Conservation (phyloP, 2,113 vertebrate genomes). For the Bucco capensis region DNA sequence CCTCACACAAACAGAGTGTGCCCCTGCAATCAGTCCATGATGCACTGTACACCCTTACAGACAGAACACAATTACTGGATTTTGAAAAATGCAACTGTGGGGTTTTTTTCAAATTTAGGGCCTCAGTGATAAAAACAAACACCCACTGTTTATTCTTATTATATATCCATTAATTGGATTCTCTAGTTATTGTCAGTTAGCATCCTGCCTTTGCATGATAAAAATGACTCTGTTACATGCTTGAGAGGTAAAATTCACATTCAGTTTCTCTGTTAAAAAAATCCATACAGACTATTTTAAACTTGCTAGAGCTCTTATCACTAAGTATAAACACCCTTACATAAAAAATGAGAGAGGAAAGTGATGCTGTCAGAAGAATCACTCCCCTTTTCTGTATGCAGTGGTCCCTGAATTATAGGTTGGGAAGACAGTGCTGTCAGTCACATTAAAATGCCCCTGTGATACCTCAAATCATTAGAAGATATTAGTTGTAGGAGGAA, state of each 20-base stretch:
- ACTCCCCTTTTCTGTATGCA: not conserved
- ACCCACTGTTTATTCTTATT: conserved; percentile 26
- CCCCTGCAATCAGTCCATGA: not conserved
- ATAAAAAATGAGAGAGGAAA: not conserved
- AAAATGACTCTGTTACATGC: conserved; percentile 30
- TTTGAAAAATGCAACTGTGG: not conserved
- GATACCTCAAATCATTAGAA: not conserved
- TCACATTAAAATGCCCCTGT: not conserved
- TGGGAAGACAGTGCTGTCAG: not conserved
- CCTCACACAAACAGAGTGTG: not conserved
- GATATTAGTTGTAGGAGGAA: not conserved
- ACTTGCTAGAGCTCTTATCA: not conserved
- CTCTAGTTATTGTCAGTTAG: conserved; percentile 41
- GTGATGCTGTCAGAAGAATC: not conserved
- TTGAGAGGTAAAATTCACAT: conserved; percentile 33
- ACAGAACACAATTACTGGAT: not conserved
- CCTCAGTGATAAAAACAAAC: conserved; percentile 25
- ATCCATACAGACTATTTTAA: not conserved
- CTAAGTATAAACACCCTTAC: not conserved
- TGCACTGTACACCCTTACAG: not conserved
- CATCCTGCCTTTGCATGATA: not conserved
- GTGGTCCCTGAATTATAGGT: not conserved
- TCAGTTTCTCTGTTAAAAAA: conserved; percentile 10
- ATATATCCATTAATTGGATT: conserved; percentile 43
- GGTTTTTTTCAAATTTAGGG: conserved; percentile 22